Conservation (phyloP, 23 tunicate genomes). For the Styela clava region DNA sequence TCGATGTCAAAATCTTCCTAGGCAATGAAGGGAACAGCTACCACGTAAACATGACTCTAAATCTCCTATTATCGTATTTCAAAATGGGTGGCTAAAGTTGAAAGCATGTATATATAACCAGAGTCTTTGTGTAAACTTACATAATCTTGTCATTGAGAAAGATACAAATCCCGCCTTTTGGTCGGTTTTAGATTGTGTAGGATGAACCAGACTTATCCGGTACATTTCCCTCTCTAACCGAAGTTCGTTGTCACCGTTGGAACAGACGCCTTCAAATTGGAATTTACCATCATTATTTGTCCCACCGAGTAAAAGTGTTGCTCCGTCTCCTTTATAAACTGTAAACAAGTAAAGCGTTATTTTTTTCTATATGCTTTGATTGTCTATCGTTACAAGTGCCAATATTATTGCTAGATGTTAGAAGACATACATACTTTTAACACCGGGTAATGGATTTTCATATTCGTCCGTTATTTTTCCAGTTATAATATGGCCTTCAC, state of each 20-base stretch:
- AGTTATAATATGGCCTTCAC: conserved; percentile 42
- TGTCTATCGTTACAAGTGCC: too few relatives aligned
- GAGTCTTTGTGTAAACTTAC: too few relatives aligned
- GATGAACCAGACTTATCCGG: conserved; percentile 12
- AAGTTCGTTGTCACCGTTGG: conserved; percentile 23
- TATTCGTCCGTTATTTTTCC: conserved; percentile 33
- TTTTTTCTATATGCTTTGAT: too few relatives aligned
- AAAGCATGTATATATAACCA: too few relatives aligned
- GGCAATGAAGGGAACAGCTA: too few relatives aligned
- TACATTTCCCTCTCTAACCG: conserved; percentile 22
- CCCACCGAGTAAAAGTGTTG: conserved; percentile 10
- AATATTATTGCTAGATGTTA: too few relatives aligned
- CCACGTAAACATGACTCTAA: too few relatives aligned
- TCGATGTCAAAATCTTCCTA: too few relatives aligned
- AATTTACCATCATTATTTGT: conserved; percentile 23
- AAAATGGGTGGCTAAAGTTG: too few relatives aligned
- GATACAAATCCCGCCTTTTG: neutral
- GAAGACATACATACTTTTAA: conserved; percentile 8
- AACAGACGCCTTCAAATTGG: conserved; percentile 20
- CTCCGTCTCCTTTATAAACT: conserved; percentile 22
- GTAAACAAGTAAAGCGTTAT: neutral
- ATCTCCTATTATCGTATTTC: too few relatives aligned
- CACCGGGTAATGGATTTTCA: conserved; percentile 20
- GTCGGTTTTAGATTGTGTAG: neutral
- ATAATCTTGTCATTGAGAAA: conserved; percentile 17